These are phyloP conservation scores for Centropristis striata DNA, from an alignment of 2,113 vertebrate genomes.

Conservation along the genomic window DNA sequence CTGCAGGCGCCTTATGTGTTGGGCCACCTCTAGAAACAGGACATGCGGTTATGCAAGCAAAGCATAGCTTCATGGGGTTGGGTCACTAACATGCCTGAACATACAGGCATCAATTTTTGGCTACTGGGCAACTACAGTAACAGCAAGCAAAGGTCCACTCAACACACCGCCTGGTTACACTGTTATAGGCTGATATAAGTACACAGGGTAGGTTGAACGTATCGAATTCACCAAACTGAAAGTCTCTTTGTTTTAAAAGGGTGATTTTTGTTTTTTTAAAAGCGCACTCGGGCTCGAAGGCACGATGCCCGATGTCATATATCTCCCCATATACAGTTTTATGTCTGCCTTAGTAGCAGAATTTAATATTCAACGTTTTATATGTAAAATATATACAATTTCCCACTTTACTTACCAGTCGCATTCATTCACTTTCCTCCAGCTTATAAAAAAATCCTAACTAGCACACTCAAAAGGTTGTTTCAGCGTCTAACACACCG, in stretches of 20 bases:
- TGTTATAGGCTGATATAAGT: neutral
- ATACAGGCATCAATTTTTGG: constrained; percentile 16
- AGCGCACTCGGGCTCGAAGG: neutral
- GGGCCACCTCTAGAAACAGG: constrained; percentile 16
- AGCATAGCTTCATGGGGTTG: constrained; percentile 71
- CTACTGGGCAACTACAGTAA: constrained; percentile 9
- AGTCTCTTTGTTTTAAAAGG: neutral
- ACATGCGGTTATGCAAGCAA: constrained; percentile 60
- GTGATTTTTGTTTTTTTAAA: neutral
- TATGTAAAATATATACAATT: neutral
- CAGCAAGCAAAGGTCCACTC: neutral
- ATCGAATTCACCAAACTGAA: neutral
- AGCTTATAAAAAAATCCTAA: neutral
- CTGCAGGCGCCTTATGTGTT: neutral
- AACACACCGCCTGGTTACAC: neutral
- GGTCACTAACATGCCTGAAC: constrained; percentile 56
- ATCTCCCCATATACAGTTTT: neutral
- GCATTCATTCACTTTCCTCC: constrained; percentile 23
- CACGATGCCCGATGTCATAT: neutral
- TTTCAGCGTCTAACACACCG: neutral
- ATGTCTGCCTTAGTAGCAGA: fast-evolving
- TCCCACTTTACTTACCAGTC: constrained; percentile 39
- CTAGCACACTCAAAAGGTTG: neutral
- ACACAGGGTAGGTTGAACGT: neutral
- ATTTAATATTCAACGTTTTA: neutral